Evolutionary conservation across 2,888 invertebrate genomes (phyloP).

Genomic region (Acrobasis suavella): DNA sequence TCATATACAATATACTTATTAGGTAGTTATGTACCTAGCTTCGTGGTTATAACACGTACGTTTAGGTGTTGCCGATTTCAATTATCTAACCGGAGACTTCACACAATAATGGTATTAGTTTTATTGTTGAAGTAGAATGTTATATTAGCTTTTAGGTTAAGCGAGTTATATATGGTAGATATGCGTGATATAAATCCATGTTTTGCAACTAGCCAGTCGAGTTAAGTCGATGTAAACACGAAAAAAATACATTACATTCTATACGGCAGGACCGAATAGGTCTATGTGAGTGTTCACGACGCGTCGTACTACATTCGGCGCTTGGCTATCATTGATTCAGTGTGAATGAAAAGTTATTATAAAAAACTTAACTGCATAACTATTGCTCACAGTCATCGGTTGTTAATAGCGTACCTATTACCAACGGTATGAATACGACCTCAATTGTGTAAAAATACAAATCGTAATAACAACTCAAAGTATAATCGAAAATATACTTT

Average conservation of each 20-base stretch:
- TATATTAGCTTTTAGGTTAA: slow-evolving; percentile 64
- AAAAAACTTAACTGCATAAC: too few relatives aligned
- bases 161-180: slow-evolving; percentile 37
- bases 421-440: not conserved
- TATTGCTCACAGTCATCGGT: too few relatives aligned
- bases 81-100: slow-evolving; percentile 64
- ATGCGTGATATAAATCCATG: slow-evolving; percentile 27
- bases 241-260: not conserved
- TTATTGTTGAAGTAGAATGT: slow-evolving; percentile 71
- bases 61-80: slow-evolving; percentile 53
- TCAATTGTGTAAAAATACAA: not conserved
- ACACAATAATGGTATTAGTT: slow-evolving; percentile 54
- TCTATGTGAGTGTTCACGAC: not conserved
- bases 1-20: slow-evolving; percentile 53
- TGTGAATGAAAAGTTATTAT: too few relatives aligned
- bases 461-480: not conserved
- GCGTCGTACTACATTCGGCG: too few relatives aligned
- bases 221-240: slow-evolving; percentile 8
- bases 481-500: not conserved
- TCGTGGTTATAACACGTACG: slow-evolving; percentile 37
- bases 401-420: too few relatives aligned
- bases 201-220: slow-evolving; percentile 17
- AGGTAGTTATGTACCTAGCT: slow-evolving; percentile 52
- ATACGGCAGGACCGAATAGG: slow-evolving; percentile 9
- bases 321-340: too few relatives aligned